Evolutionary conservation across 2,888 invertebrate genomes (phyloP).

Genomic region (Stenodera caucasica): DNA sequence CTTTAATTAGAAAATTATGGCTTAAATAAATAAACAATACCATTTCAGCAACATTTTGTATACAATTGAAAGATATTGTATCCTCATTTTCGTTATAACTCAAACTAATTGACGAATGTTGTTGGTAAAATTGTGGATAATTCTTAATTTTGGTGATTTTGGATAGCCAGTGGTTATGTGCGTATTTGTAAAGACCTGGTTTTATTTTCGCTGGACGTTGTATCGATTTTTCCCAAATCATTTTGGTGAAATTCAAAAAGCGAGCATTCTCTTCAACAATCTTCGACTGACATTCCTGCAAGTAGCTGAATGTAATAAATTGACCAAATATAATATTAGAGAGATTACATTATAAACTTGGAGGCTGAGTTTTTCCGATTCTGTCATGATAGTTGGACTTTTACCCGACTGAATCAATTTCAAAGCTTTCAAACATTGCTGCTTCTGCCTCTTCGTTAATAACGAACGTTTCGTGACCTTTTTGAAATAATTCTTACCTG

Average conservation of each 20-base stretch:
- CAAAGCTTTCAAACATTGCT: conserved; percentile 34
- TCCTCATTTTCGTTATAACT: conserved; percentile 35
- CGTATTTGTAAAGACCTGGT: conserved; percentile 19
- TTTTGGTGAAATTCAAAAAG: conserved; percentile 30
- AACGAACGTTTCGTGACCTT: conserved; percentile 13
- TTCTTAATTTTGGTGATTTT: conserved; percentile 32
- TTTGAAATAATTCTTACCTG: conserved; percentile 24
- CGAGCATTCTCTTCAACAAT: conserved; percentile 35
- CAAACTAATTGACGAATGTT: conserved; percentile 31
- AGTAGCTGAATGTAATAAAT: conserved; percentile 8
- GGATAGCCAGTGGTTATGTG: conserved; percentile 30
- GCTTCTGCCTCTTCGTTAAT: conserved; percentile 31
- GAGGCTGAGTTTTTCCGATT: conserved; percentile 27
- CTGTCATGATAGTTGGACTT: conserved; percentile 20
- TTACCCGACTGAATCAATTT: conserved; percentile 36
- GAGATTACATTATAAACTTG: conserved; percentile 34
- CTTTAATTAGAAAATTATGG: not conserved
- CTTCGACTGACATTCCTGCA: conserved; percentile 33
- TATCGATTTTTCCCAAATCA: conserved; percentile 28
- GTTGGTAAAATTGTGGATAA: conserved; percentile 41
- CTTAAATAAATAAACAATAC: conserved; percentile 28
- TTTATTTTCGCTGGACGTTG: conserved; percentile 17
- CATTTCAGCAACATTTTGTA: conserved; percentile 37
- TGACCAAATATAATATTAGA: not conserved
- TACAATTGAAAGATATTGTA: conserved; percentile 35